Base-by-base conservation (phyloP, 2,113 vertebrate species). In the Nematolebias whitei region DNA sequence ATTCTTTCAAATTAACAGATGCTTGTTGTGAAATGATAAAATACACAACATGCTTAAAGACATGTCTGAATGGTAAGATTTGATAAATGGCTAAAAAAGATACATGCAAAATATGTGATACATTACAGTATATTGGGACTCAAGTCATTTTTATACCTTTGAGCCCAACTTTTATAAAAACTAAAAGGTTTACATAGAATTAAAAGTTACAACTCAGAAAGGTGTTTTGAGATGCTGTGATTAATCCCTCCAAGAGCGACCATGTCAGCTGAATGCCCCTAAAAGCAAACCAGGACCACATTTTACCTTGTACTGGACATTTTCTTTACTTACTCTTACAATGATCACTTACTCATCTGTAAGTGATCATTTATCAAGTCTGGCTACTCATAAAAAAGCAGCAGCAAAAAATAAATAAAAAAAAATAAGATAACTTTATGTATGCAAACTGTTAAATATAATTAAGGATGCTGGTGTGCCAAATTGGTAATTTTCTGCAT, bases 381-480 rank as follows among this genome's bases (percentile, higher is more conserved):
- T 57, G 54, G 5, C n/a, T 51, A 32, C 18, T 62, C 29, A 62
- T 49, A 26, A 19, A 9, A 15, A 20, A 3, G 8, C 8, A n/a
- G n/a, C n/a, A n/a, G n/a, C n/a, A n/a, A n/a, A n/a, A n/a, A n/a
- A n/a, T n/a, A n/a, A n/a, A n/a, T n/a, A 55, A 43, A 55, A 51
- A 0, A 29, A 52, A 15, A 40, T 62, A 15, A 38, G 12, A 35
- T 15, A 44, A 53, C 38, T 53, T 20, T 15, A 38, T 35, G 44
- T 0, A 5, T 62, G 40, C 55, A 48, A 26, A 29, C 35, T 14
- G 13, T 40, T 55, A 0, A 43, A 35, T 39, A 50, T 57, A 41
- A 69, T 68, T 8, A 49, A 40, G 16, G 38, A 38, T 20, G 39
- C n/a, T 1, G 12, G 32, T 63, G 51, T 35, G 40, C 48, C 50